These are phyloP conservation scores for Megalonaias nervosa DNA, from an alignment of 1,140 invertebrate genomes.

Conservation along the genomic window DNA sequence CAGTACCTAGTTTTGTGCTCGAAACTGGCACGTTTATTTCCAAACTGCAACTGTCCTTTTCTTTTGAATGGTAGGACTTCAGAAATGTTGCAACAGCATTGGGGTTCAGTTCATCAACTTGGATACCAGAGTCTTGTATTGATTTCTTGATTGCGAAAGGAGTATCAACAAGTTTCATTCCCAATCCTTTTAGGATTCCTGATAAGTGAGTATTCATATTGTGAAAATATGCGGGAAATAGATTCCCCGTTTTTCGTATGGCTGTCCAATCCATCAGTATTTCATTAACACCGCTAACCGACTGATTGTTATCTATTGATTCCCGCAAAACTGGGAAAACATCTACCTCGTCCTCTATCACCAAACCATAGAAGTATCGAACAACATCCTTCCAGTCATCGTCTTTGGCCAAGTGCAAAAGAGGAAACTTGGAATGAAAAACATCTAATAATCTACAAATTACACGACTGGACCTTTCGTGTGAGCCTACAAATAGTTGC, in stretches of 20 bases:
- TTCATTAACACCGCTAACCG: too few species aligned
- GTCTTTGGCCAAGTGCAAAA: neutral
- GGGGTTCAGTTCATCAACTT: neutral
- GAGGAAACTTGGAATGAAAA: neutral
- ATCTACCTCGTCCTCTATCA: too few species aligned
- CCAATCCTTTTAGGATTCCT: conserved; percentile 17
- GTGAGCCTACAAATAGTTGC: neutral
- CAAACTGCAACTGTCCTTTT: conserved; percentile 8
- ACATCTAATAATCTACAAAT: conserved; percentile 3
- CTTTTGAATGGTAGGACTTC: conserved; percentile 8
- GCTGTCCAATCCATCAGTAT: too few species aligned
- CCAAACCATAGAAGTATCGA: too few species aligned
- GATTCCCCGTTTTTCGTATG: too few species aligned
- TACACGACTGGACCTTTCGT: neutral
- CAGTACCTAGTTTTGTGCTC: conserved; percentile 3
- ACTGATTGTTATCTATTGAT: too few species aligned
- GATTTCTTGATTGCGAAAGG: conserved; percentile 7
- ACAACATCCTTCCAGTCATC: neutral
- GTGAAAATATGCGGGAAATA: too few species aligned
- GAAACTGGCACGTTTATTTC: conserved; percentile 7
- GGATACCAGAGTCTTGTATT: conserved; percentile 10
- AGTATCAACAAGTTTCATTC: conserved; percentile 33
- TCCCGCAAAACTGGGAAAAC: too few species aligned
- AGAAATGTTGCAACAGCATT: conserved; percentile 25
- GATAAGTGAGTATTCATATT: neutral